Evolutionary conservation across 2,113 vertebrate genomes (phyloP).

Genomic region (Pelecanus crispus): DNA sequence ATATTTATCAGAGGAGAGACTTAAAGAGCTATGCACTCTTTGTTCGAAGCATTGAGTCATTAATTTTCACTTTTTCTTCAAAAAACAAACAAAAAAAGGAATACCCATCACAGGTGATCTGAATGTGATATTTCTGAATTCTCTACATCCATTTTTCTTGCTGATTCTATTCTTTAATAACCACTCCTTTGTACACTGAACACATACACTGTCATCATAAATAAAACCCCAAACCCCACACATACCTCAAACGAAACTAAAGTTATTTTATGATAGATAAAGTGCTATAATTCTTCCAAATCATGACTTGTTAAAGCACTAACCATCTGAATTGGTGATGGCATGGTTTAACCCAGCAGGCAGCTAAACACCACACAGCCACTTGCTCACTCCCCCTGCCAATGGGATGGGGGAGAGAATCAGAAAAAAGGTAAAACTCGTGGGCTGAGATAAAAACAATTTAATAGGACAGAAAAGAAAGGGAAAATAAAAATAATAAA

Average conservation of each 20-base stretch:
- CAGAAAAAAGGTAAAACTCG: neutral
- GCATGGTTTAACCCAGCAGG: neutral
- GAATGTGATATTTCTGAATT: neutral
- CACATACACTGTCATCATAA: neutral
- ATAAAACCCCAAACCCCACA: rapidly evolving
- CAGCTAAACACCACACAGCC: neutral
- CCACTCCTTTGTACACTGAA: neutral
- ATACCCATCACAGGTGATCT: neutral
- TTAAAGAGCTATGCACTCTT: neutral
- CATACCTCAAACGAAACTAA: neutral
- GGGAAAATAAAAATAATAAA: neutral
- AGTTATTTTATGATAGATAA: neutral
- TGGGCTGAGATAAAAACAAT: neutral
- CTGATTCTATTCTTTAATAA: neutral
- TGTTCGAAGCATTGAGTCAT: neutral
- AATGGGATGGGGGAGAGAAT: neutral
- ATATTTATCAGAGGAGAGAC: neutral
- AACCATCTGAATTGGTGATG: neutral
- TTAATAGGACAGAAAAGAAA: neutral
- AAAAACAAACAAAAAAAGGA: neutral
- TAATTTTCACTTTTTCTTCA: neutral
- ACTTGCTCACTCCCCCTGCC: neutral
- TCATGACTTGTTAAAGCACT: neutral
- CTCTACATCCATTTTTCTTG: neutral
- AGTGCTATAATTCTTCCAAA: neutral